Evolutionary conservation across 2,113 vertebrate species (phyloP).

Genomic region (Oenanthe oenanthe): DNA sequence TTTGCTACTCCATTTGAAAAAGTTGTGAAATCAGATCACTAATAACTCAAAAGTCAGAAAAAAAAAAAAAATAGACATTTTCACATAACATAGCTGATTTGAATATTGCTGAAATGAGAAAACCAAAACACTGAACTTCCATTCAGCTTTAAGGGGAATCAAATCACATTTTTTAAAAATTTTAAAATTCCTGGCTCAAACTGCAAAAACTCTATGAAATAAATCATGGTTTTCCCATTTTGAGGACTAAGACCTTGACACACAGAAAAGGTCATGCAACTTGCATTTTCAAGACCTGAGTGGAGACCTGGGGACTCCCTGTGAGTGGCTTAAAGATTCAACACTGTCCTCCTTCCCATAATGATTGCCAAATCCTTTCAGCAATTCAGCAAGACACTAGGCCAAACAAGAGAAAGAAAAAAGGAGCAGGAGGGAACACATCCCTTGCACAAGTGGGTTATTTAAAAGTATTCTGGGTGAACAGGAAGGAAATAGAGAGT

Average conservation of each 20-base stretch:
- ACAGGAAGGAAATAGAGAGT: background rate
- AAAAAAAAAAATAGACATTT: background rate
- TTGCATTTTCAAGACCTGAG: background rate
- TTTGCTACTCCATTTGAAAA: background rate
- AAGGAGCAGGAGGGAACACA: accelerated
- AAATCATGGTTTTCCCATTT: background rate
- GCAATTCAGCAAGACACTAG: background rate
- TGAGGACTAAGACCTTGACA: background rate
- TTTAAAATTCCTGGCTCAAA: background rate
- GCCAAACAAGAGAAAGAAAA: background rate
- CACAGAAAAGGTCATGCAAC: background rate
- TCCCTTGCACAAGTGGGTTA: background rate
- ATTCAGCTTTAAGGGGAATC: background rate
- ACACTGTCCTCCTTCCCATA: background rate
- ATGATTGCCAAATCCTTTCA: background rate
- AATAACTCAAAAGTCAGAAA: background rate
- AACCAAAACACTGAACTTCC: background rate
- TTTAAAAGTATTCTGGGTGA: background rate
- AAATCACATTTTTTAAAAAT: background rate
- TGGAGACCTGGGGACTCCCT: background rate
- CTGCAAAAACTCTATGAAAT: background rate
- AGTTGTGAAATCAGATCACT: background rate
- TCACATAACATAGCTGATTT: background rate
- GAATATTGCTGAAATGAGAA: background rate
- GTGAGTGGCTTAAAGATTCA: background rate